Base-by-base conservation (phyloP, 2,113 vertebrate genomes). In the Hemibagrus wyckioides region DNA sequence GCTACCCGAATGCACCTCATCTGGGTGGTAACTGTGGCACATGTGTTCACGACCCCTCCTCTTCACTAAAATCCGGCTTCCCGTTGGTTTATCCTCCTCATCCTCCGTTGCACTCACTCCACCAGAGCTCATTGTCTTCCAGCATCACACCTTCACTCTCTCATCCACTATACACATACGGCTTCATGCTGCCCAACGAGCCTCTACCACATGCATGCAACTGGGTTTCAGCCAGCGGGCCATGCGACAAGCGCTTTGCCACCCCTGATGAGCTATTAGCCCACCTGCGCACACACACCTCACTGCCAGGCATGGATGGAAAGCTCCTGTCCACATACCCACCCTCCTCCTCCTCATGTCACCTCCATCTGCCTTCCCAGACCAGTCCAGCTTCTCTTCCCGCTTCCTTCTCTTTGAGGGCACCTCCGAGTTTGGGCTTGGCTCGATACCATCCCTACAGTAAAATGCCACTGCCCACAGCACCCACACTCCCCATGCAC, bases 161-260 rank as follows among this genome's bases (percentile, higher is more conserved):
- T 0, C 98, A 99, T 79, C 97, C 97, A 0, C 95, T 99, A 89
- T 99, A 99, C 94, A 97, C 97, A 59, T 99, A 99, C 5, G 97
- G 98, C 95, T 99, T 99, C 96, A 97, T 99, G 97, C 96, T 99
- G 79, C 97, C 96, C 90, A 99, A 97, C 36, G 97, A 99, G 89
- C 96, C 97, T 87, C 94, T 96, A 90, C 97, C 97, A 6, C 97
- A 99, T 92, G 97, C 96, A 92, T 99, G 98, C 93, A 99, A 99
- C 96, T 99, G 98, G 98, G 98, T 99, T 82, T 97, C 98, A 0
- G 97, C 97, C 69, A 96, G 95, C 82, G 98, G 97, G 90, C 97
- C 98, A 6, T 99, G 98, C 75, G 97, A 99, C 96, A 99, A 99
- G 95, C 96, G 97, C 73, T 99, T 99, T 88, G 82, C 95, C 94